Evolutionary conservation across 2,888 invertebrate species (phyloP).

Genomic region (Charanyca ferruginea): DNA sequence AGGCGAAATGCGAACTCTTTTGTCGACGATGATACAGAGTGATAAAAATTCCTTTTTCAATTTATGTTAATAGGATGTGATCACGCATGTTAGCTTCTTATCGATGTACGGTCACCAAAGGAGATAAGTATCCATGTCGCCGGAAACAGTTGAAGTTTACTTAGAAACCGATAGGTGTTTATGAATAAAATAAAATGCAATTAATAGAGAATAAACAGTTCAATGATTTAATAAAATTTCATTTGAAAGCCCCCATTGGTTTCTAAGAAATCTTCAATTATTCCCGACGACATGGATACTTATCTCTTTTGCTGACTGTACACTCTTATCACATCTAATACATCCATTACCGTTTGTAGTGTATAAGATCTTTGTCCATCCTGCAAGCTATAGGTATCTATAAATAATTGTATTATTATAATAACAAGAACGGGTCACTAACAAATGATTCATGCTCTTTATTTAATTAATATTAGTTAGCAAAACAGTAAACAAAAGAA

Average conservation of each 20-base stretch:
- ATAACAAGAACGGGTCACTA: conserved; percentile 17
- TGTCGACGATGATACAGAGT: background rate
- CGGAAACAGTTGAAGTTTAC: too few species aligned
- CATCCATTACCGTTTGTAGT: conserved; percentile 17
- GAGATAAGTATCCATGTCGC: too few species aligned
- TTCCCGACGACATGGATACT: too few species aligned
- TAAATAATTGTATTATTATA: conserved; percentile 25
- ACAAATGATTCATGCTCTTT: conserved; percentile 25
- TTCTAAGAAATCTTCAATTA: too few species aligned
- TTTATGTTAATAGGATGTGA: background rate
- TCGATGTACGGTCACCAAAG: too few species aligned
- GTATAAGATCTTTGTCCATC: conserved; percentile 40
- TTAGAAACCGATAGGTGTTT: too few species aligned
- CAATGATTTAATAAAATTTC: too few species aligned
- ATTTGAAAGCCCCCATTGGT: too few species aligned
- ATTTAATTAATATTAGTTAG: background rate
- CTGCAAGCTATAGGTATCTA: conserved; percentile 29
- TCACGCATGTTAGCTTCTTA: conserved; percentile 12
- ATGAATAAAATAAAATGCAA: too few species aligned
- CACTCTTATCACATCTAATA: conserved; percentile 15
- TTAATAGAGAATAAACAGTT: too few species aligned
- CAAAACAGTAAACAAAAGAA: conserved; percentile 27
- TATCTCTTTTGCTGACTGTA: too few species aligned
- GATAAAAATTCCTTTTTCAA: background rate
- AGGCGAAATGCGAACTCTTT: background rate